A percentile compares a stretch with the other conserved stretches of the same genome.
phyloP scores from a whole-genome alignment of 1,140 invertebrate species.

The Ooceraea biroi region DNA sequence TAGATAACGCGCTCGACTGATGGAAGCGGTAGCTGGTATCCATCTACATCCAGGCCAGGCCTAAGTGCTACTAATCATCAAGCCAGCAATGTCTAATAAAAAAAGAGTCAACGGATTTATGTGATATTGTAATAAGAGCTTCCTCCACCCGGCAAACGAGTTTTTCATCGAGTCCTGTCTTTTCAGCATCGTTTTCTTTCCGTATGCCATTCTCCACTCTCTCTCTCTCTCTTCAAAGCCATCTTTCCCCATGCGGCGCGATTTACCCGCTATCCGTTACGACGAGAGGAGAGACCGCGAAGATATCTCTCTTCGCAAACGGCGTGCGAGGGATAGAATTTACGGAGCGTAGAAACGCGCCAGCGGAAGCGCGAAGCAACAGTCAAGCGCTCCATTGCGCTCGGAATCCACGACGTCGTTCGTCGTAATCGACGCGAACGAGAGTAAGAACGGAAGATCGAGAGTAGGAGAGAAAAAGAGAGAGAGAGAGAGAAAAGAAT shows the following conservation, averaged over 20 bases:
- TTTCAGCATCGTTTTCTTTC: no score
- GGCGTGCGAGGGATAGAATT: conserved; percentile 31
- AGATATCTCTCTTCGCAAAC: conserved; percentile 46
- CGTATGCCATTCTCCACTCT: neutral
- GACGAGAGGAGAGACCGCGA: neutral
- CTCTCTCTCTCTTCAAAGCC: neutral
- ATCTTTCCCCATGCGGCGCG: neutral
- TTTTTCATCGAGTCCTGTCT: neutral
- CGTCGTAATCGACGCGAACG: conserved; percentile 50
- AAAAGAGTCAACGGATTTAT: neutral
- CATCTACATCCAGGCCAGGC: neutral
- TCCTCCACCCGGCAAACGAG: neutral
- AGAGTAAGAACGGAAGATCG: conserved; percentile 26
- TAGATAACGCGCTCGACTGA: conserved; percentile 13
- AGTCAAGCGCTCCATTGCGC: conserved; percentile 53
- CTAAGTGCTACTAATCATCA: conserved; percentile 33
- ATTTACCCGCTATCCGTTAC: conserved; percentile 13
- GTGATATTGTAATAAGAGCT: neutral
- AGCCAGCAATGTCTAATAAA: neutral
- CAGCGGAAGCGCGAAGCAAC: conserved; percentile 49
- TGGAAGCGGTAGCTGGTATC: conserved; percentile 6
- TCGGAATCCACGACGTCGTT: conserved; percentile 55
- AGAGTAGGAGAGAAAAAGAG: conserved; percentile 14
- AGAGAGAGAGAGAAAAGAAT: neutral
- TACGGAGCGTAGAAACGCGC: conserved; percentile 32